Evolutionary conservation across 1,140 invertebrate species (phyloP).

Genomic region (Apolygus lucorum): DNA sequence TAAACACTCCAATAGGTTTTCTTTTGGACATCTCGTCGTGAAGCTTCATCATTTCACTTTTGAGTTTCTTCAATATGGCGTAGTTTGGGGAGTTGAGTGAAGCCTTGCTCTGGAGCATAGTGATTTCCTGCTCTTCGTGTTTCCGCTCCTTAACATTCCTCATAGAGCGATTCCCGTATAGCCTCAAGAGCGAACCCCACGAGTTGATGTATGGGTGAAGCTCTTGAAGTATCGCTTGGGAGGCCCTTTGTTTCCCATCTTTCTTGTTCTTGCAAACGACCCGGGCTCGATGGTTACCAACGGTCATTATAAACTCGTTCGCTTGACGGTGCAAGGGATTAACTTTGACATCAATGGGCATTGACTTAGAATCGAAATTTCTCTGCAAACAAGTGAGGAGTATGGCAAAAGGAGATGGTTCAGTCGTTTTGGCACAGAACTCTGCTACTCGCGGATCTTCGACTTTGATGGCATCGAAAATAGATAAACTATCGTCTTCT

Average conservation of each 20-base stretch:
- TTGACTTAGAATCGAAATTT: constrained; percentile 84
- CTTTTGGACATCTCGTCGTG: constrained; percentile 37
- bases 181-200: constrained; percentile 87
- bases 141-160: constrained; percentile 92
- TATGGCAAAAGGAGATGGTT: constrained; percentile 89
- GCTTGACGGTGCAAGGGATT: constrained; percentile 84
- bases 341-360: constrained; percentile 78
- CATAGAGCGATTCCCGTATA: constrained; percentile 88
- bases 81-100: constrained; percentile 86
- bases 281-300: constrained; percentile 83
- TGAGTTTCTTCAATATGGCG: constrained; percentile 84
- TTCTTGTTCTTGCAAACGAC: constrained; percentile 90
- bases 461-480: constrained; percentile 91
- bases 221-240: constrained; percentile 85
- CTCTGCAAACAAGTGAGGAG: constrained; percentile 82
- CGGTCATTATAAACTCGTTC: constrained; percentile 90
- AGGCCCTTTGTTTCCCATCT: constrained; percentile 93
- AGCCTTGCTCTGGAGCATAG: constrained; percentile 79
- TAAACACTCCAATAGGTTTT: constrained; percentile 27
- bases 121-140: constrained; percentile 88
- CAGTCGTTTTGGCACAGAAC: constrained; percentile 88
- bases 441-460: constrained; percentile 89
- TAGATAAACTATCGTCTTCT: constrained; percentile 39
- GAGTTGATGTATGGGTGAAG: constrained; percentile 86
- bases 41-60: constrained; percentile 78